Evolutionary conservation across 2,797 vertebrate genomes (phyloP), one percentile per base, ranked within the genome.

Genomic region (Philypnodon macrostomus): DNA sequence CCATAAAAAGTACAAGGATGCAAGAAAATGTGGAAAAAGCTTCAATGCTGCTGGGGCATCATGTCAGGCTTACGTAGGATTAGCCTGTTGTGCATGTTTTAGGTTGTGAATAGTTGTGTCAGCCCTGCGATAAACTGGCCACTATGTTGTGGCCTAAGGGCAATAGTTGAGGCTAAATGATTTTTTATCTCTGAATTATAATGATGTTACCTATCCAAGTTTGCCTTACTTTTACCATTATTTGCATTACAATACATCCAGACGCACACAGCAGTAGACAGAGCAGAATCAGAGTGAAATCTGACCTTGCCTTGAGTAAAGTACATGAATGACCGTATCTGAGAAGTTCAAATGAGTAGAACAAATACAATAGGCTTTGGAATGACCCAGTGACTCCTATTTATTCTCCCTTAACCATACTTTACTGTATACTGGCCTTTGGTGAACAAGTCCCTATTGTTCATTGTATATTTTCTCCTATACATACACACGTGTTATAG

Each of bases 281-380:
- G 39, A 41, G 11, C 3, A 23, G 21, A 6, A 6, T 3, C 21
- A 23, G 21, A 41, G 21, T 10, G 39, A 41, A 26, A 41, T n/a
- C 39, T 5, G 23, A 41, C 39, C 10, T 23, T 5, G 2, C 1
- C 15, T 21, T 6, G 39, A 10, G 37, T 24, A 24, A 19, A 39
- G 19, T 41, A 26, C 23, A 9, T 41, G 39, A 41, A 41, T 39
- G 39, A 13, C 4, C 14, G 39, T 15, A 15, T 15, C 39, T 41
- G 23, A 26, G 39, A 14, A 41, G 13, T 21, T 26, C 39, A 27
- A 2, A 2, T 15, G 14, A 16, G 39, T 26, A n/a, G n/a, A n/a
- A 15, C 39, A 41, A 41, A n/a, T 39, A 39, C 37, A 39, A 41
- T 26, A 9, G 39, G 19, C 3, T 5, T 13, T 23, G 37, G 13